phyloP scores from a whole-genome alignment of 2,113 vertebrate species.

The Osmerus eperlanus region DNA sequence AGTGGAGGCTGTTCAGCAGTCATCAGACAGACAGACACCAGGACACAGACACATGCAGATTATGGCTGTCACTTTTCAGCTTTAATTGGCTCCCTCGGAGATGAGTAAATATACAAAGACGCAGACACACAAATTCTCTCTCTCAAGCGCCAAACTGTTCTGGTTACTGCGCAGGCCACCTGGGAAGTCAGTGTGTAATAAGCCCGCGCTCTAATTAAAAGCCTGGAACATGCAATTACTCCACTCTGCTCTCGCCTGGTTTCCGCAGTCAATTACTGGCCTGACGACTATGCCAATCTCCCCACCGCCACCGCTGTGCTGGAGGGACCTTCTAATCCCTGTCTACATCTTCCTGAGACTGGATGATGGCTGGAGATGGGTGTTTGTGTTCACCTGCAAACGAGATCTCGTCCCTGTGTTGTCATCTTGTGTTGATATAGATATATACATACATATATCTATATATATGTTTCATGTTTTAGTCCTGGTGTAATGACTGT shows the following conservation, averaged over 20 bases:
- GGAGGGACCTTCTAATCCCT: constrained; percentile 13
- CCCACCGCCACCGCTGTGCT: constrained; percentile 4
- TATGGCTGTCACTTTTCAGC: background rate
- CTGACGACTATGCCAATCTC: constrained; percentile 33
- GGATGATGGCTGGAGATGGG: background rate
- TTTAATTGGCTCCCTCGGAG: background rate
- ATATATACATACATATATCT: too few relatives aligned
- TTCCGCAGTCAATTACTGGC: constrained; percentile 57
- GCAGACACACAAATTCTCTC: background rate
- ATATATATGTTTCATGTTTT: too few relatives aligned
- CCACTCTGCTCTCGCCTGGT: constrained; percentile 22
- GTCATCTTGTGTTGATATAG: too few relatives aligned
- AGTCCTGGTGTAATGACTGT: too few relatives aligned
- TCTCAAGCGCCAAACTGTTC: background rate
- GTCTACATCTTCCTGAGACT: background rate
- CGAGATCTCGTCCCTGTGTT: too few relatives aligned
- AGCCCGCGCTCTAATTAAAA: constrained; percentile 60
- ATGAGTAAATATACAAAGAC: background rate
- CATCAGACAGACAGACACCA: background rate
- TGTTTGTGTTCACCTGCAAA: too few relatives aligned
- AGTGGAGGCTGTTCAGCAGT: background rate
- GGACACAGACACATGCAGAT: too few relatives aligned
- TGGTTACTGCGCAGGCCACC: constrained; percentile 24
- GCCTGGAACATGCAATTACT: constrained; percentile 64
- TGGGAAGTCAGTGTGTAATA: constrained; percentile 49